Conservation (phyloP, 2,797 vertebrate genomes). For the Menidia menidia region DNA sequence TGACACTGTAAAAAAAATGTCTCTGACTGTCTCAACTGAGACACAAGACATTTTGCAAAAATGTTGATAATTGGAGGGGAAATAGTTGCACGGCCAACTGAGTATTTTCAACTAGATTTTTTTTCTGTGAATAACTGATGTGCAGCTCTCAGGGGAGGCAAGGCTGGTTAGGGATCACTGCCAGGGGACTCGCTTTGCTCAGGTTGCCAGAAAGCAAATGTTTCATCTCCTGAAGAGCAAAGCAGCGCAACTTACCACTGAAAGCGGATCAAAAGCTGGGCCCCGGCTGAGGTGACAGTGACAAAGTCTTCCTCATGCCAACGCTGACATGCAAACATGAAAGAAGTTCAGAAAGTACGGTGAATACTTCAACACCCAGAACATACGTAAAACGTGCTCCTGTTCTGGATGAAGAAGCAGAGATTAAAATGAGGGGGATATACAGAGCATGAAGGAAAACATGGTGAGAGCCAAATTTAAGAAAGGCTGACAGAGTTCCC, state of each 20-base stretch:
- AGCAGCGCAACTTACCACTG: conserved; percentile 55
- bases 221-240: conserved; percentile 74
- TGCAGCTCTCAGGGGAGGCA: conserved; percentile 70
- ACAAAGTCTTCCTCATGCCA: conserved; percentile 55
- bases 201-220: conserved; percentile 71
- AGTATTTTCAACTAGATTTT: conserved; percentile 65
- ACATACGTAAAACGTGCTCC: conserved; percentile 38
- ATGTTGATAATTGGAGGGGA: conserved; percentile 56
- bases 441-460: conserved; percentile 30
- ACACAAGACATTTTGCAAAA: conserved; percentile 51
- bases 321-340: conserved; percentile 51
- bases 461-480: conserved; percentile 49
- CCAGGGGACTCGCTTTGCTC: conserved; percentile 71
- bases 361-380: conserved; percentile 43
- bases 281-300: conserved; percentile 70
- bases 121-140: conserved; percentile 66
- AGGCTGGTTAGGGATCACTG: conserved; percentile 69
- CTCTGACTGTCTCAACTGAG: not conserved
- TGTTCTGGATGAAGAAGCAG: conserved; percentile 41
- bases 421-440: conserved; percentile 35
- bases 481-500: conserved; percentile 58
- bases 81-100: conserved; percentile 55
- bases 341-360: conserved; percentile 39
- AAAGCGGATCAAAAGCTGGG: conserved; percentile 69
- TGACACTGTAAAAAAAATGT: conserved; percentile 11